Evolutionary conservation across 2,797 vertebrate genomes (phyloP), one percentile per base, ranked within the genome.

Genomic region (Sebastolobus altivelis): DNA sequence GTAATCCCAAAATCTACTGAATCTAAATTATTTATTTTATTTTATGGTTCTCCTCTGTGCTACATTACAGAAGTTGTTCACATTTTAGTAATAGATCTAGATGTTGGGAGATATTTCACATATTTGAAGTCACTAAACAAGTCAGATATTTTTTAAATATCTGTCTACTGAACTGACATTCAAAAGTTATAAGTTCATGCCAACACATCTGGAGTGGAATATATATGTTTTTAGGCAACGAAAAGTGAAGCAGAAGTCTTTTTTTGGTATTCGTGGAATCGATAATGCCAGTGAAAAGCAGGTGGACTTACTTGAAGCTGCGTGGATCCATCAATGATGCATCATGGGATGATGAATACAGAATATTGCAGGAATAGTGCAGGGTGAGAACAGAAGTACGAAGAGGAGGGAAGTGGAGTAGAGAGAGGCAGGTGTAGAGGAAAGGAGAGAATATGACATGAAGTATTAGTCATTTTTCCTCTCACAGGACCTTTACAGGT

Each of bases 251-350:
- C 5, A 83, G 75, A 35, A 61, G 10, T 52, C 9, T 46, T 12
- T 66, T 52, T 82, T 79, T 72, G 56, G 3, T 29, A 27, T 77
- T 63, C 31, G 20, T 49, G 70, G 22, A 67, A 72, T 84, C 13
- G 11, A 81, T 37, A 65, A 74, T 7, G 2, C 33, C 40, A 8
- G 20, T 66, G 60, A 88, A 74, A 81, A 75, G 35, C 16, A 70
- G 56, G 55, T 85, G 54, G 62, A 91, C 93, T 93, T 84, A 93
- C 94, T 89, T 94, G 93, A 70, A 93, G 93, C 94, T 94, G 86
- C 54, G 84, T 25, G 59, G 63, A 85, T 79, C 78, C 92, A 84
- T 91, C 89, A 84, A 72, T 83, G 86, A 84, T 86, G 84, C 86
- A 90, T 81, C 65, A 70, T 56, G 78, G 83, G 82, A 68, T 29